Evolutionary conservation across 2,797 vertebrate species (phyloP).

Genomic region (Hippopotamyrus pictus): DNA sequence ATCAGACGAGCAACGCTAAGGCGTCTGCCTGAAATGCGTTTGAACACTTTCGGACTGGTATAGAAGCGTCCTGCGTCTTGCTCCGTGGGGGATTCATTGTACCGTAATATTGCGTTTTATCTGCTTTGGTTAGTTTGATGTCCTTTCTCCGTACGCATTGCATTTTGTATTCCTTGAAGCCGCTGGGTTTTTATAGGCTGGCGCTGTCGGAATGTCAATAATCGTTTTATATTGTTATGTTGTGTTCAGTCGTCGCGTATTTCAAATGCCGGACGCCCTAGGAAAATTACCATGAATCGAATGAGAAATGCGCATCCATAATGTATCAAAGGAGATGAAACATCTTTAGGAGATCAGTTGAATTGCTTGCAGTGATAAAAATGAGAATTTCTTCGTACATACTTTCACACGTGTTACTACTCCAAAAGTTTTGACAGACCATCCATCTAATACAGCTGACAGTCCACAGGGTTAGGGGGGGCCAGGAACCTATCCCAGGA

Average conservation of each 20-base stretch:
- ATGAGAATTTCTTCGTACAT: not conserved
- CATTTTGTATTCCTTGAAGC: constrained; percentile 84
- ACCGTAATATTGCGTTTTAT: constrained; percentile 74
- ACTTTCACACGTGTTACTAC: not conserved
- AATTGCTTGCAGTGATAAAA: constrained; percentile 34
- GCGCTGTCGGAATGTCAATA: constrained; percentile 80
- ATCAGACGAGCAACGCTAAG: not conserved
- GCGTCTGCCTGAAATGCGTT: not conserved
- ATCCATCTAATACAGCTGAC: not conserved
- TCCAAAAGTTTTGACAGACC: not conserved
- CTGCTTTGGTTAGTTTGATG: constrained; percentile 83
- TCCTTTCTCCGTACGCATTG: constrained; percentile 69
- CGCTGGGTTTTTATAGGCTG: constrained; percentile 78
- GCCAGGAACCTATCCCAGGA: not conserved
- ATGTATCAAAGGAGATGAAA: constrained; percentile 11
- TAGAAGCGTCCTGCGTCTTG: not conserved
- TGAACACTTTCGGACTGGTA: not conserved
- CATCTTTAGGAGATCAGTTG: not conserved
- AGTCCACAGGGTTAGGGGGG: not conserved
- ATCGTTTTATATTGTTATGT: constrained; percentile 79
- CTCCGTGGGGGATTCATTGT: constrained; percentile 53
- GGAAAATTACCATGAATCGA: not conserved
- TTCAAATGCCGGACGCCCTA: constrained; percentile 19
- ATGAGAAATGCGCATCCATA: constrained; percentile 23
- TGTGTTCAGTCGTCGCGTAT: constrained; percentile 35